These are phyloP conservation scores for Psittacula echo DNA, from an alignment of 2,797 vertebrate species.

Conservation along the genomic window DNA sequence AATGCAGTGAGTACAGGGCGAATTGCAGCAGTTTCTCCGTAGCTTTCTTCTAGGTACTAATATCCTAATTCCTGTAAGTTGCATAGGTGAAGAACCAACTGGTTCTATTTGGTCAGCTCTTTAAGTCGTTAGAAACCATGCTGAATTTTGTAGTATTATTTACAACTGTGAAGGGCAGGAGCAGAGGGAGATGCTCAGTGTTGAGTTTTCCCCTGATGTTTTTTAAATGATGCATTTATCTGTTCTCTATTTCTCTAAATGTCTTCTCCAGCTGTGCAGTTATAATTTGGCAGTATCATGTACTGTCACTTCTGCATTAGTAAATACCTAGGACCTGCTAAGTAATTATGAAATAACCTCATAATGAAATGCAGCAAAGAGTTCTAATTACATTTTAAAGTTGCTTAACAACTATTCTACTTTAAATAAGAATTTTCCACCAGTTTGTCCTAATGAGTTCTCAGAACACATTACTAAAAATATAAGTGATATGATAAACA, in stretches of 20 bases:
- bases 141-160: not conserved
- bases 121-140: not conserved
- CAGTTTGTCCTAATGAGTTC: slow-evolving; percentile 64
- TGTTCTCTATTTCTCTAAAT: slow-evolving; percentile 64
- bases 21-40: not conserved
- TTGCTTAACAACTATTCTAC: slow-evolving; percentile 83
- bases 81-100: not conserved
- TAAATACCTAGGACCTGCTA: slow-evolving; percentile 76
- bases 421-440: slow-evolving; percentile 73
- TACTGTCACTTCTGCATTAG: slow-evolving; percentile 80
- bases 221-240: slow-evolving; percentile 66
- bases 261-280: slow-evolving; percentile 69
- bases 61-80: not conserved
- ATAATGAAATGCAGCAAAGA: slow-evolving; percentile 88
- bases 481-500: slow-evolving; percentile 53
- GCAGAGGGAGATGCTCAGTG: not conserved
- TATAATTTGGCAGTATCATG: slow-evolving; percentile 79
- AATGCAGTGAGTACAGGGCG: not conserved
- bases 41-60: not conserved
- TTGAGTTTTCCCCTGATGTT: slow-evolving; percentile 27
- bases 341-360: slow-evolving; percentile 89
- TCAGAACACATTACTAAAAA: slow-evolving; percentile 65
- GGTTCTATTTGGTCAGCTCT: not conserved
- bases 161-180: not conserved
- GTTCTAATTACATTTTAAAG: slow-evolving; percentile 87